Conservation (phyloP, 2,797 vertebrate species). For the Anolis apletophallus region DNA sequence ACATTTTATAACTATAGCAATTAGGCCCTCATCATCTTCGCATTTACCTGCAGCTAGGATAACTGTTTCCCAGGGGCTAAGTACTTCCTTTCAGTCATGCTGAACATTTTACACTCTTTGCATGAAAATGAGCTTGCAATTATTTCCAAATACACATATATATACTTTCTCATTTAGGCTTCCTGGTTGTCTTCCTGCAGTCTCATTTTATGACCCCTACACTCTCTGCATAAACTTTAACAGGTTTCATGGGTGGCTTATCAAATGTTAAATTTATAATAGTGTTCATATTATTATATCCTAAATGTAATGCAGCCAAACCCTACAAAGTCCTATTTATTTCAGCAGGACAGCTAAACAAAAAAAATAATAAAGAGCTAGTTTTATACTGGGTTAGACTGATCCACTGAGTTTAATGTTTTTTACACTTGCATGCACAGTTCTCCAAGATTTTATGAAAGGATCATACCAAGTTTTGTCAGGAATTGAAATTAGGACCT, state of each 20-base stretch:
- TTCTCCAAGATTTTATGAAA: background rate
- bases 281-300: background rate
- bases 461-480: background rate
- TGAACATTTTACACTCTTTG: background rate
- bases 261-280: background rate
- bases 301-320: background rate
- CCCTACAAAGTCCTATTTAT: background rate
- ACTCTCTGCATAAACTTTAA: slow-evolving; percentile 11
- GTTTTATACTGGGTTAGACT: background rate
- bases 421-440: background rate
- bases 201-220: background rate
- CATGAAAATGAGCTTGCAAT: background rate
- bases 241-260: background rate
- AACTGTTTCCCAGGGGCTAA: slow-evolving; percentile 10
- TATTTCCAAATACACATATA: background rate
- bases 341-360: background rate
- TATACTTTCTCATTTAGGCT: slow-evolving; percentile 1
- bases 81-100: background rate
- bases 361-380: background rate
- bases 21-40: background rate
- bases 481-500: background rate
- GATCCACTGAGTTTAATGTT: background rate
- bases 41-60: background rate
- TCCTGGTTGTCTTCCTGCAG: background rate
- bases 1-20: background rate